Conservation (phyloP, 1,140 invertebrate genomes). For the Centruroides sculpturatus region DNA sequence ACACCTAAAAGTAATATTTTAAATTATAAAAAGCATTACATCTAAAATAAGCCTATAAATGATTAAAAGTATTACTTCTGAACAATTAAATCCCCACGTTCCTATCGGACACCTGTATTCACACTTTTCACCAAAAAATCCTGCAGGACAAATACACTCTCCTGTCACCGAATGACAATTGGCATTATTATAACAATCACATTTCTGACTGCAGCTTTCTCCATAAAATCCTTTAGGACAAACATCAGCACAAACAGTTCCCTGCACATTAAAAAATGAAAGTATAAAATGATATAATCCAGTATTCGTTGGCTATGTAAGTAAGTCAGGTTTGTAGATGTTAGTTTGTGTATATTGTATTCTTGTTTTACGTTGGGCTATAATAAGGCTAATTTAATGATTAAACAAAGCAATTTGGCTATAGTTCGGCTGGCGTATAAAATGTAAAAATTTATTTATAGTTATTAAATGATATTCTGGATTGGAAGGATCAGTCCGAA, state of each 20-base stretch:
- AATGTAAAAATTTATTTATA: too few species aligned
- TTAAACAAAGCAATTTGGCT: too few species aligned
- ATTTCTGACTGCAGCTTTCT: slow-evolving; percentile 32
- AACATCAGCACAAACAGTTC: slow-evolving; percentile 1
- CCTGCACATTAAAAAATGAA: neutral
- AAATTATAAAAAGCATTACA: neutral
- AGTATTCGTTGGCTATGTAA: too few species aligned
- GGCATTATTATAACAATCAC: slow-evolving; percentile 77
- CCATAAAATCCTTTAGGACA: slow-evolving; percentile 2
- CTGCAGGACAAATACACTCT: slow-evolving; percentile 8
- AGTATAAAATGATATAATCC: too few species aligned
- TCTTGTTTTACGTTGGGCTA: too few species aligned
- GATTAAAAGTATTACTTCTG: slow-evolving; percentile 50
- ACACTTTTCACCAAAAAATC: slow-evolving; percentile 31
- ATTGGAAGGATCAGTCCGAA: too few species aligned
- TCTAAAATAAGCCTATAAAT: too few species aligned
- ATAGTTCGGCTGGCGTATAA: too few species aligned
- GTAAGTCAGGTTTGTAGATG: too few species aligned
- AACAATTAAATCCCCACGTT: slow-evolving; percentile 52
- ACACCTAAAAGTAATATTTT: neutral
- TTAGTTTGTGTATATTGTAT: too few species aligned
- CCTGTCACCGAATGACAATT: slow-evolving; percentile 64
- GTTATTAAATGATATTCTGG: too few species aligned
- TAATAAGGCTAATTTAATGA: too few species aligned
- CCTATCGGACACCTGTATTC: slow-evolving; percentile 48